Evolutionary conservation across 2,888 invertebrate genomes (phyloP).

Genomic region (Anticlea derivata): DNA sequence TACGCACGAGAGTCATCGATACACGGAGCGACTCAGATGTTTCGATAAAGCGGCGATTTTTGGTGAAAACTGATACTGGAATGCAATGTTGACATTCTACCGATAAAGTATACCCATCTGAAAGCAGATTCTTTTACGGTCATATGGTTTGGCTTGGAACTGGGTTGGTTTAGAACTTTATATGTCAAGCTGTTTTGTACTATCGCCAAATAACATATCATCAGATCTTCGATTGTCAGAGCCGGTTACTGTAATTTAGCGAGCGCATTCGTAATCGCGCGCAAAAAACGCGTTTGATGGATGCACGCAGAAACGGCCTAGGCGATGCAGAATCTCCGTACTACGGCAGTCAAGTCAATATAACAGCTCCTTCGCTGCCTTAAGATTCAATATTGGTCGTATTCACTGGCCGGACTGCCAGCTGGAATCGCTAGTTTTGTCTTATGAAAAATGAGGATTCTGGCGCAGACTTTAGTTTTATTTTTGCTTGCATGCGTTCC

Average conservation of each 20-base stretch:
- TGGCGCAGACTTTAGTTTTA: background rate
- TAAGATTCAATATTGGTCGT: background rate
- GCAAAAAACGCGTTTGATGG: slow-evolving; percentile 20
- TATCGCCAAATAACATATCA: slow-evolving; percentile 9
- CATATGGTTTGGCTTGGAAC: too few species aligned
- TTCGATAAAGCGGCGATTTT: background rate
- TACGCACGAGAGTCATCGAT: slow-evolving; percentile 8
- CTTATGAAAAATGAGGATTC: background rate
- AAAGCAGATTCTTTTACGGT: too few species aligned
- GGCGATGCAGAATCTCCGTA: background rate
- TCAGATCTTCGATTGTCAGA: slow-evolving; percentile 20
- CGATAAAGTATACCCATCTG: too few species aligned
- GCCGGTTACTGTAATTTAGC: slow-evolving; percentile 27
- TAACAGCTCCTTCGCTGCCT: background rate
- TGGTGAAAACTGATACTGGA: background rate
- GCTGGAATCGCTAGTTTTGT: background rate
- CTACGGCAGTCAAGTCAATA: background rate
- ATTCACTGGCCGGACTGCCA: background rate
- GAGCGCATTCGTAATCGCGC: slow-evolving; percentile 18
- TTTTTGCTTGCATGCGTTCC: background rate
- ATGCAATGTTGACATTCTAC: slow-evolving; percentile 12
- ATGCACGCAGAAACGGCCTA: background rate
- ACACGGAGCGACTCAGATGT: background rate
- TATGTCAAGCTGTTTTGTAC: background rate
- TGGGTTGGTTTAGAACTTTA: background rate